These are phyloP conservation scores for Ichneumon xanthorius DNA, from an alignment of 2,888 invertebrate species.

Conservation along the genomic window DNA sequence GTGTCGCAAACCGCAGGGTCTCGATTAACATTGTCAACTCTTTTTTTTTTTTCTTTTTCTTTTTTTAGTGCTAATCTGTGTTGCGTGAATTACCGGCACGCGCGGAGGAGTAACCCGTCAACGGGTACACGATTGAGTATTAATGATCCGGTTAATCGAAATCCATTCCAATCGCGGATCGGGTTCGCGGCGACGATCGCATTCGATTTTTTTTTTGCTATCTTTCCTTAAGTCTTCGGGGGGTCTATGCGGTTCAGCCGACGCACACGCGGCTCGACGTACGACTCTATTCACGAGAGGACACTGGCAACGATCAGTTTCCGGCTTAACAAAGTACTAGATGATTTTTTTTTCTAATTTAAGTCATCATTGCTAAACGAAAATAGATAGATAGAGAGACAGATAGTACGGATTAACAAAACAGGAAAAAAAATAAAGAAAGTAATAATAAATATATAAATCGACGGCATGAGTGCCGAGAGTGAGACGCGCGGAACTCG, in stretches of 20 bases:
- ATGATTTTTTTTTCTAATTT: constrained; percentile 72
- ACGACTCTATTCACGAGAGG: constrained; percentile 10
- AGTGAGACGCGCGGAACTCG: constrained; percentile 69
- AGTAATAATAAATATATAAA: constrained; percentile 75
- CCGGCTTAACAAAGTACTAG: constrained; percentile 72
- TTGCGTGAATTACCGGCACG: constrained; percentile 32
- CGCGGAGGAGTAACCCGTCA: constrained; percentile 53
- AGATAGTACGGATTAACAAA: constrained; percentile 65
- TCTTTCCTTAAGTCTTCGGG: constrained; percentile 6
- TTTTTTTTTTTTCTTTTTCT: constrained; percentile 9
- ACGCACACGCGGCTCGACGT: constrained; percentile 14
- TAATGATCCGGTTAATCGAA: constrained; percentile 58
- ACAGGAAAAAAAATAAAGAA: constrained; percentile 55
- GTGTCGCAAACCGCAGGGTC: constrained; percentile 6
- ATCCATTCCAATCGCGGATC: constrained; percentile 50
- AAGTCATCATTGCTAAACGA: constrained; percentile 75
- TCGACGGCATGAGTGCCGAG: constrained; percentile 76
- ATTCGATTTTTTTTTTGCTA: constrained; percentile 9
- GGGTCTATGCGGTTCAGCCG: background rate
- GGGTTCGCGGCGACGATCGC: constrained; percentile 29
- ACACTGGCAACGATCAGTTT: constrained; percentile 34
- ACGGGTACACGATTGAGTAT: constrained; percentile 66
- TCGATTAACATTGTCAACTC: constrained; percentile 37
- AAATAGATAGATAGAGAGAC: constrained; percentile 72
- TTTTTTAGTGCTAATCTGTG: constrained; percentile 14